Base-by-base conservation (phyloP, 2,888 invertebrate species). In the Sesamia inferens region DNA sequence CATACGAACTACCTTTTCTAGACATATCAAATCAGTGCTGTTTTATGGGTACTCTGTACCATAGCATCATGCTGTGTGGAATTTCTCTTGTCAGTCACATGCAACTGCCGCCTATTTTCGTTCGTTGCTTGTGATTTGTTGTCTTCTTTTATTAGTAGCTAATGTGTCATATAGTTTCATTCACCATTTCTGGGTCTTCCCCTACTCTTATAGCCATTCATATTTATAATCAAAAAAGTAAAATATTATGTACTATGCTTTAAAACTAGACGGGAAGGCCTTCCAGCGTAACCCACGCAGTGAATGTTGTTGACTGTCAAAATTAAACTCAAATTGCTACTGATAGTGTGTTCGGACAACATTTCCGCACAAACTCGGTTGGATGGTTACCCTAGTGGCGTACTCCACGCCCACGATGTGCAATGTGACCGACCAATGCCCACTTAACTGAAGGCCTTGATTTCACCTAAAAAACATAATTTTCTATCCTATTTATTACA, bases 391-490 rank as follows among this genome's bases (percentile, higher is more conserved):
- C 5, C 19, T 64, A n/a, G n/a, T n/a, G 14, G n/a, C 59, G 62
- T 78, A 65, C 57, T 8, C 31, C 48, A 59, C 74, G 80, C 47
- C 22, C 31, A 59, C 78, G 82, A 77, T 85, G 86, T 88, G 88
- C 86, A 83, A 86, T 84, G 71, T 81, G 76, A 70, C 79, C 81
- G 68, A 75, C 71, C 70, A 68, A 64, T 81, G 74, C 70, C 76
- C 72, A 83, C 71, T 79, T 66, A 55, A 81, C 74, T 76, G 62
- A 31, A 57, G 77, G 63, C 91, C 90, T 92, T 90, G 91, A 88
- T 88, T 89, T 74, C 71, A 68, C 66, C 0, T 16, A 81, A 78
- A 83, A 84, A 84, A 86, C 88, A 87, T 83, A 63, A 81, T 81
- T 86, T 87, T 86, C 83, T 84, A 80, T 83, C 77, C 85, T 83